Evolutionary conservation across 2,888 invertebrate species (phyloP), one percentile per base, ranked within the genome.

Genomic region (Neria commutata): DNA sequence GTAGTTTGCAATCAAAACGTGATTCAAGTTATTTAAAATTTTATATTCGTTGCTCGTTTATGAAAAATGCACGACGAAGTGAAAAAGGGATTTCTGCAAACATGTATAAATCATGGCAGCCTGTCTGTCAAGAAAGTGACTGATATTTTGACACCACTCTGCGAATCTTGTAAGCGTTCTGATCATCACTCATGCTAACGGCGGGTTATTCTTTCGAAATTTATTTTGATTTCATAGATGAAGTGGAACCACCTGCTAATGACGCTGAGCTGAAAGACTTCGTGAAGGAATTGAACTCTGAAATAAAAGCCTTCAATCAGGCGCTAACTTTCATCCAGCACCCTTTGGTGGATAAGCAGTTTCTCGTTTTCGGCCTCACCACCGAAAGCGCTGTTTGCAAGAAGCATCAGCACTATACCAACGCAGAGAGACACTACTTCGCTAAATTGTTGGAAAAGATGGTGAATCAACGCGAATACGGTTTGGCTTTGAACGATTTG

Each of bases 391-490:
- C 66, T 24, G 66, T 63, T n/a, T 61, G 67, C 25, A 67, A 69
- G 25, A 57, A 60, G 25, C 66, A 73, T 37, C 65, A 66, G 1
- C 66, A 66, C 42, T 68, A 70, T 34, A 62, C 65, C 0, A 70
- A 69, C 45, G 63, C 60, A 1, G 75, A 75, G 58, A 62, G 72
- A 6, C 61, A 68, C 51, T 75, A 70, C 54, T 74, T 74, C 42
- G 65, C 64, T 2, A 59, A 69, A 46, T 24, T 75, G 19, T 26
- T 75, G 1, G 68, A 63, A 33, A 59, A 60, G 4, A 61, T 73
- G 48, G 71, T 67, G 0, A 54, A 40, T n/a, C 51, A 54, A 19
- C 68, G 70, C 3, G 66, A 70, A 19, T 70, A 69, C 49, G 66
- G 69, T 2, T 68, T 74, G 17, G 61, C 66, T 25, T 70, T 68